Conservation (phyloP, 2,113 vertebrate species). For the Boulengeromyrus knoepffleri region DNA sequence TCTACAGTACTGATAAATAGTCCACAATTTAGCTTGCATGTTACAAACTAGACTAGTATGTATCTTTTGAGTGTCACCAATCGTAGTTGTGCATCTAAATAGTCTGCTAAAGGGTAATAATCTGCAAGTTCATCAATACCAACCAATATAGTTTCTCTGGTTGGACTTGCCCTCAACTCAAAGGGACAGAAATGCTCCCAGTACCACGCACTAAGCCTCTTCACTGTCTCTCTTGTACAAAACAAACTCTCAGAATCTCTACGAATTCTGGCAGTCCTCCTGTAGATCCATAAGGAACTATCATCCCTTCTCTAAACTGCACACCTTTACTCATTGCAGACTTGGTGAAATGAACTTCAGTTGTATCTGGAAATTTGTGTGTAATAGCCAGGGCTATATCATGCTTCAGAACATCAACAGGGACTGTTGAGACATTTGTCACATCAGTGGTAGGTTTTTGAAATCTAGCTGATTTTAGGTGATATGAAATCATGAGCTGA, state of each 20-base stretch:
- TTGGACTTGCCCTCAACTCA: slow-evolving; percentile 3
- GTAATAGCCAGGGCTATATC: background rate
- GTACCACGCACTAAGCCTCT: slow-evolving; percentile 1
- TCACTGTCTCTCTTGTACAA: slow-evolving; percentile 12
- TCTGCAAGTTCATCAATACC: slow-evolving; percentile 25
- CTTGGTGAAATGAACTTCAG: background rate
- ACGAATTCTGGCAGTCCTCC: slow-evolving; percentile 15
- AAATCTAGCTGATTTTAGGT: background rate
- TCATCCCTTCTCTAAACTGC: background rate
- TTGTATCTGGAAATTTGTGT: background rate
- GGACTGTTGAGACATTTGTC: background rate
- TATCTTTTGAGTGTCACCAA: slow-evolving; percentile 32
- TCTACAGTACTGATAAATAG: background rate
- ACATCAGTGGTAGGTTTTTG: background rate
- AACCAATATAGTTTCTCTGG: slow-evolving; percentile 5
- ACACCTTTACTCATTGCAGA: background rate
- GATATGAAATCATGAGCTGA: slow-evolving; percentile 1
- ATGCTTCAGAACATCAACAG: background rate
- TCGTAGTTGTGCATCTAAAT: slow-evolving; percentile 20
- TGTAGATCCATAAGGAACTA: slow-evolving; percentile 26
- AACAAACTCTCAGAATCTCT: slow-evolving; percentile 1
- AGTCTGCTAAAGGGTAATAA: slow-evolving; percentile 29
- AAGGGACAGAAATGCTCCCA: slow-evolving; percentile 5
- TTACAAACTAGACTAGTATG: background rate
- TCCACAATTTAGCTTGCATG: background rate